Base-by-base conservation (phyloP, 1,140 invertebrate species). In the Micrasema minimum region DNA sequence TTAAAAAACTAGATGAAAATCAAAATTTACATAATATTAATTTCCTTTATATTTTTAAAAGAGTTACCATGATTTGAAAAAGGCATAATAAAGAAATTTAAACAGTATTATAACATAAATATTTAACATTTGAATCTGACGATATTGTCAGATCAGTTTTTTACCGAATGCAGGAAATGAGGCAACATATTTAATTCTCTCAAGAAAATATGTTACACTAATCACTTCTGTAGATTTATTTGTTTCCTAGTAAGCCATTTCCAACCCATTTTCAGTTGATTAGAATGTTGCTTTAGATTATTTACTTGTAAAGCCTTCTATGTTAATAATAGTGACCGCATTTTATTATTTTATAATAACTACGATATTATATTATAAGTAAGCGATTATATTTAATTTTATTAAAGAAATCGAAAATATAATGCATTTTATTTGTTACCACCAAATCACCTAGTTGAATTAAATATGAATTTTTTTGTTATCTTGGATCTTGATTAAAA, bases 301-400 rank as follows among this genome's bases (percentile, higher is more conserved):
- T 68, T 31, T 31, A 31, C 71, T 66, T 72, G 67, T 72, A 53
- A 69, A 72, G 74, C 74, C 74, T 72, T 75, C 43, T 71, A 66
- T 70, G 70, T 75, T 72, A 67, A 70, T 75, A 71, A 59, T 72
- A 72, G 66, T 70, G 74, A 72, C 74, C 67, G 64, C 61, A 70
- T 66, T 69, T 74, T 66, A 75, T 67, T 75, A 75, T 75, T n/a
- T 75, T 75, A 75, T 75, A 57, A 75, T 72, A 66, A 75, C 66
- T 75, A 75, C 66, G 66, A 53, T 72, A 72, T n/a, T 72, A 72
- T 71, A 65, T 66, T 51, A 51, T 64, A 64, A 51, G 61, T 74
- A 74, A 75, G 74, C 61, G 74, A 75, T 72, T 75, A 72, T 75
- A 75, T 75, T 75, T 75, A 75, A 75, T 75, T 75, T 75, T 75